A percentile compares a stretch with the other conserved stretches of the same genome.
phyloP scores from a whole-genome alignment of 1,140 invertebrate genomes.

The Brachionus manjavacas region DNA sequence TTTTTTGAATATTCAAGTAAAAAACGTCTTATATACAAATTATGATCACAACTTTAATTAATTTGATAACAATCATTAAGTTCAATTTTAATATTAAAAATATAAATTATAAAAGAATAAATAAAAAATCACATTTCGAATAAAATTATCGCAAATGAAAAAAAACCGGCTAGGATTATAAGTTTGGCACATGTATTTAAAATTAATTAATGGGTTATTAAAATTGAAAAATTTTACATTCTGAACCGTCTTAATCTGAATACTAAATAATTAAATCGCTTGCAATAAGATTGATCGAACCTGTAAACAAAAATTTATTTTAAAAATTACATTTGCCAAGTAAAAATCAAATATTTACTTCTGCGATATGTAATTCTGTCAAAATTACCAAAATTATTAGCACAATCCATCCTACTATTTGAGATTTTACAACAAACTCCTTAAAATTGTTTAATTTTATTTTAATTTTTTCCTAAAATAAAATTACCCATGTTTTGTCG shows the following conservation, averaged over 20 bases:
- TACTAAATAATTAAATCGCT: neutral
- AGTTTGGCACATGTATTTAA: no score
- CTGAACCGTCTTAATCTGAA: no score
- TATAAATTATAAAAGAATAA: no score
- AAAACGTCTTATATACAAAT: no score
- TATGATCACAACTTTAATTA: no score
- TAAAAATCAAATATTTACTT: neutral
- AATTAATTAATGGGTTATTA: neutral
- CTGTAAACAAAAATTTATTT: neutral
- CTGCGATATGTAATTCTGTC: constrained; percentile 17
- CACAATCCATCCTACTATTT: neutral
- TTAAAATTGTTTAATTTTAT: neutral
- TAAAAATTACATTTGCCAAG: neutral
- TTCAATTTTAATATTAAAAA: no score
- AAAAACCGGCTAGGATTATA: no score
- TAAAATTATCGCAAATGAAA: no score
- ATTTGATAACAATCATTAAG: no score
- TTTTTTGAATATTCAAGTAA: neutral
- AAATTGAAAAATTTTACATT: neutral
- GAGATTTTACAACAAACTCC: constrained; percentile 14
- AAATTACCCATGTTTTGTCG: constrained; percentile 20
- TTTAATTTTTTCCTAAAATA: neutral
- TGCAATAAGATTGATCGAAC: neutral
- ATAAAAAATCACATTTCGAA: no score
- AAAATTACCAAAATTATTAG: neutral